Conservation (phyloP, 2,797 vertebrate genomes). For the Lindbergichthys nudifrons region DNA sequence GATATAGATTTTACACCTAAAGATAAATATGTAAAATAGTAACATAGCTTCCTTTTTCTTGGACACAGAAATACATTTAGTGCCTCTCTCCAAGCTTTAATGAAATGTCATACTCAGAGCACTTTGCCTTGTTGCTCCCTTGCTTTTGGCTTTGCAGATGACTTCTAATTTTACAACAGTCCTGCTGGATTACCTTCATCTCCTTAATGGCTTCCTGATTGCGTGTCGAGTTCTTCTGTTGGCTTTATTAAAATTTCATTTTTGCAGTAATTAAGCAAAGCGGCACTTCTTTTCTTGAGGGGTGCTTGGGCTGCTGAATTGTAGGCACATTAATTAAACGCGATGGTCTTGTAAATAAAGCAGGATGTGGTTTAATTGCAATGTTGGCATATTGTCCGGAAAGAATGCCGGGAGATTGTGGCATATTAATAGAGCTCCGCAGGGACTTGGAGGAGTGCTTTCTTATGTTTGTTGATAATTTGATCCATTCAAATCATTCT, state of each 20-base stretch:
- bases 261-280: conserved; percentile 81
- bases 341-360: conserved; percentile 81
- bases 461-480: conserved; percentile 67
- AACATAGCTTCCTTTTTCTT: conserved; percentile 4
- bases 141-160: conserved; percentile 54
- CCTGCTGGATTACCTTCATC: conserved; percentile 81
- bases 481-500: conserved; percentile 53
- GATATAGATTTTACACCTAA: conserved; percentile 40
- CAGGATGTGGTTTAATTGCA: conserved; percentile 69
- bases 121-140: conserved; percentile 52
- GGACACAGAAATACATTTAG: conserved; percentile 2
- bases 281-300: conserved; percentile 76
- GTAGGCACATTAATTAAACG: conserved; percentile 77
- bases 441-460: conserved; percentile 42
- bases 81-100: conserved; percentile 46
- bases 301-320: conserved; percentile 70
- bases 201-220: conserved; percentile 80
- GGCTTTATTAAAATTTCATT: conserved; percentile 82
- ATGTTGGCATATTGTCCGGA: conserved; percentile 66
- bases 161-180: conserved; percentile 73
- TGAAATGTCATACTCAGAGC: conserved; percentile 64
- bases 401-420: conserved; percentile 63
- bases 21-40: conserved; percentile 43
- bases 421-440: conserved; percentile 58
- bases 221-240: conserved; percentile 77